Evolutionary conservation across 2,797 vertebrate species (phyloP).

Genomic region (Chrysocyon brachyurus): DNA sequence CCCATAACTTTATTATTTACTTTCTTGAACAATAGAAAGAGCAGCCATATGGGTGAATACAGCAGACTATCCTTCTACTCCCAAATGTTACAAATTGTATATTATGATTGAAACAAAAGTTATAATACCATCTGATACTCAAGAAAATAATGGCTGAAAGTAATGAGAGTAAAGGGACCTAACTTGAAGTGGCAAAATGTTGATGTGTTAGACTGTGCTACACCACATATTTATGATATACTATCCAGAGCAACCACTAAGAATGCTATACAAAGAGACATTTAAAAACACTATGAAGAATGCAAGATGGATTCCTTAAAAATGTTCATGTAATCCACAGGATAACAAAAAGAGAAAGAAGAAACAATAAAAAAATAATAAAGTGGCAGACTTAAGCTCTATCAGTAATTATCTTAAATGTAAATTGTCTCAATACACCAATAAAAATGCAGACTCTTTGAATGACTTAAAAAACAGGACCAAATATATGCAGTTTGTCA

Average conservation of each 20-base stretch:
- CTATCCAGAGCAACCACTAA: slow-evolving; percentile 12
- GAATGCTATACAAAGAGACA: neutral
- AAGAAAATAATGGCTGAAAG: slow-evolving; percentile 42
- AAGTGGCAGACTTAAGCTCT: neutral
- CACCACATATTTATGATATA: neutral
- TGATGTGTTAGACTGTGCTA: slow-evolving; percentile 6
- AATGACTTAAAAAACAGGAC: neutral
- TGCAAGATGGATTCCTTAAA: neutral
- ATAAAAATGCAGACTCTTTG: neutral
- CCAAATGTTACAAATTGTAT: slow-evolving; percentile 36
- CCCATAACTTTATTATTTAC: neutral
- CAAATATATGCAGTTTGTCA: neutral
- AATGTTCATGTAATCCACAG: slow-evolving; percentile 3
- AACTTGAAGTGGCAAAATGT: slow-evolving; percentile 31
- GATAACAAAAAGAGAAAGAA: slow-evolving; percentile 11
- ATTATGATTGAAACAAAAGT: slow-evolving; percentile 48
- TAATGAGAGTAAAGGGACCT: neutral
- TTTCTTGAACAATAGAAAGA: slow-evolving; percentile 4
- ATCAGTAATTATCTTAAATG: neutral
- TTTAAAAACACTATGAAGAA: slow-evolving; percentile 8
- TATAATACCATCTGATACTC: neutral
- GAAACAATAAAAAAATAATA: slow-evolving; percentile 7
- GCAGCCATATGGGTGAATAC: neutral
- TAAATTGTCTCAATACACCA: neutral
- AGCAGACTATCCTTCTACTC: neutral